Percentiles rank a stretch among this genome's conserved stretches.
These are phyloP conservation scores for Omphaloscelis lunosa DNA, from an alignment of 2,888 invertebrate genomes.

Conservation along the genomic window DNA sequence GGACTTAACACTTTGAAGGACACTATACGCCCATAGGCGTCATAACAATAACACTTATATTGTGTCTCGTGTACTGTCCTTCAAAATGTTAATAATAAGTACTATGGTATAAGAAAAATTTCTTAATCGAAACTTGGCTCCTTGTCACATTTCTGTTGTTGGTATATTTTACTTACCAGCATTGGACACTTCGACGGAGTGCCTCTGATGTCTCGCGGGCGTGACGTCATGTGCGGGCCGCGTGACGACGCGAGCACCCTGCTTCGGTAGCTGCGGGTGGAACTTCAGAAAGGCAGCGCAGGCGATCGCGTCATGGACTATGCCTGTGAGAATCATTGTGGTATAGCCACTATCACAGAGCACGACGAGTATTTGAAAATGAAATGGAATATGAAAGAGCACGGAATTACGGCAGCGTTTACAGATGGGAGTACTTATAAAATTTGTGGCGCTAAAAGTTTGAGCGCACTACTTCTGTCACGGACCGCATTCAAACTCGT, in stretches of 20 bases:
- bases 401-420: background rate
- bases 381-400: background rate
- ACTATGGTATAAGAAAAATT: background rate
- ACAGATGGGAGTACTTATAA: background rate
- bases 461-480: background rate
- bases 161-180: conserved; percentile 80
- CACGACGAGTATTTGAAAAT: background rate
- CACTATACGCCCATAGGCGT: too few species aligned
- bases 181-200: conserved; percentile 96
- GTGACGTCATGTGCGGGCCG: conserved; percentile 79
- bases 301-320: conserved; percentile 99
- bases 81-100: too few species aligned
- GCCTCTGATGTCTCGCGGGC: conserved; percentile 91
- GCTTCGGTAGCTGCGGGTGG: conserved; percentile 96
- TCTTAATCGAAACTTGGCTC: background rate
- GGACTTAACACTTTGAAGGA: too few species aligned
- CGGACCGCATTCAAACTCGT: background rate
- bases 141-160: background rate
- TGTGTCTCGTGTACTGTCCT: too few species aligned
- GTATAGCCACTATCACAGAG: background rate
- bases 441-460: too few species aligned
- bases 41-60: too few species aligned
- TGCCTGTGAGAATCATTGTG: conserved; percentile 86
- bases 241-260: conserved; percentile 94
- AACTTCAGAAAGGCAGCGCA: conserved; percentile 99